Evolutionary conservation across 2,888 invertebrate species (phyloP), one percentile per base, ranked within the genome.

Genomic region (Glaucopsyche alexis): DNA sequence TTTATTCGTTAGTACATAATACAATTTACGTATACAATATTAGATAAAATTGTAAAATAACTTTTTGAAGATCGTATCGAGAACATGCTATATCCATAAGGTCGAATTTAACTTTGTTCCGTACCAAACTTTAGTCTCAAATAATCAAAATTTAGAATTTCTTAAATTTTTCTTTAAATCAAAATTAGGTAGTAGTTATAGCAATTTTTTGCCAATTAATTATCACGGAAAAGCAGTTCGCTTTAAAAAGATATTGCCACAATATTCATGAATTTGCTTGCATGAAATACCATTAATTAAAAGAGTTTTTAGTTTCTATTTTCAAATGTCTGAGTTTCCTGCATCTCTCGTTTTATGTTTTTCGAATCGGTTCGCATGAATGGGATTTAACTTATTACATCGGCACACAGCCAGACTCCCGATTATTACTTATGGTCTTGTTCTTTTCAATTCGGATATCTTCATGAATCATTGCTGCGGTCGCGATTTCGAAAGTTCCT

Each of bases 301-400:
- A 38, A 60, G 13, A 29, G 60, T 38, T 60, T 60, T 60, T 60
- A 60, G 60, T 60, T 38, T 60, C 60, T 38, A 60, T 60, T 60
- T 60, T 60, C 29, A 29, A 60, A 60, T 60, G 60, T 60, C 60
- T 60, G 60, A 38, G 29, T 60, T 60, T 49, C 45, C 69, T 49
- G 38, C 29, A 45, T 49, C 40, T 49, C 47, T 47, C 47, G 47
- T 49, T 69, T 60, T 11, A 81, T 84, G 85, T 87, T 84, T 83
- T 82, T 82, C 80, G 78, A 76, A 74, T 78, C 79, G 81, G 79
- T 83, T 82, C 82, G 84, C 82, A 82, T 83, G 83, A 79, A 82
- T 79, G 82, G 85, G 85, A 85, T 86, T 86, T 83, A 86, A 87
- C 83, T 85, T 85, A 87, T 87, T 85, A 83, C 84, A 80, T 77